Evolutionary conservation across 2,888 invertebrate genomes (phyloP).

Genomic region (Brenthis hecate): DNA sequence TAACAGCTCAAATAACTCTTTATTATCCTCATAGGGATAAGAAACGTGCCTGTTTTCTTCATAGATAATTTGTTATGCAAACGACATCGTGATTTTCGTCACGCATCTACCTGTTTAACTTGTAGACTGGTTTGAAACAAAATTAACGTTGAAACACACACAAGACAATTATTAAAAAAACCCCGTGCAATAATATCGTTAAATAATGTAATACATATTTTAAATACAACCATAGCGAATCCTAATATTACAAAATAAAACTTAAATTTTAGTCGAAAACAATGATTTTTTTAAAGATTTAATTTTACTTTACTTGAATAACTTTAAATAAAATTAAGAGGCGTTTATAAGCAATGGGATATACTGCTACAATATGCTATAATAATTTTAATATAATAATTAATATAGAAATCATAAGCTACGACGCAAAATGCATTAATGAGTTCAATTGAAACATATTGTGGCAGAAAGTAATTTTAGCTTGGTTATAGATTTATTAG

Average conservation of each 20-base stretch:
- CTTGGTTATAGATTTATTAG: slow-evolving; percentile 13
- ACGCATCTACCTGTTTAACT: slow-evolving; percentile 11
- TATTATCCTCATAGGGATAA: background rate
- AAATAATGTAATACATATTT: too few relatives aligned
- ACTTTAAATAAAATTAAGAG: too few relatives aligned
- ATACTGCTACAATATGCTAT: too few relatives aligned
- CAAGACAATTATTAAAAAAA: too few relatives aligned
- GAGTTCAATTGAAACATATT: background rate
- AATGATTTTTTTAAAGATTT: too few relatives aligned
- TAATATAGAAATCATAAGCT: too few relatives aligned
- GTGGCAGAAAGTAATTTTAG: background rate
- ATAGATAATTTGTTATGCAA: slow-evolving; percentile 23
- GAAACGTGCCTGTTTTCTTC: slow-evolving; percentile 3
- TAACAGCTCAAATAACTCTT: background rate
- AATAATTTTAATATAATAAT: background rate
- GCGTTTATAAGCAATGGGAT: too few relatives aligned
- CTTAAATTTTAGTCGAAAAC: too few relatives aligned
- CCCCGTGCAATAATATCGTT: too few relatives aligned
- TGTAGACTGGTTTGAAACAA: slow-evolving; percentile 1
- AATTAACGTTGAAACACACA: background rate
- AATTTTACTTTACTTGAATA: too few relatives aligned
- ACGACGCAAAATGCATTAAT: background rate
- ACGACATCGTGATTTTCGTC: slow-evolving; percentile 30
- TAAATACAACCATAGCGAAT: background rate
- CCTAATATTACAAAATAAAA: background rate